Percentiles rank a stretch among this genome's conserved stretches.
Conservation (phyloP, 53 echinoderm and acorn worm genomes). For the Echinometra lucunter region DNA sequence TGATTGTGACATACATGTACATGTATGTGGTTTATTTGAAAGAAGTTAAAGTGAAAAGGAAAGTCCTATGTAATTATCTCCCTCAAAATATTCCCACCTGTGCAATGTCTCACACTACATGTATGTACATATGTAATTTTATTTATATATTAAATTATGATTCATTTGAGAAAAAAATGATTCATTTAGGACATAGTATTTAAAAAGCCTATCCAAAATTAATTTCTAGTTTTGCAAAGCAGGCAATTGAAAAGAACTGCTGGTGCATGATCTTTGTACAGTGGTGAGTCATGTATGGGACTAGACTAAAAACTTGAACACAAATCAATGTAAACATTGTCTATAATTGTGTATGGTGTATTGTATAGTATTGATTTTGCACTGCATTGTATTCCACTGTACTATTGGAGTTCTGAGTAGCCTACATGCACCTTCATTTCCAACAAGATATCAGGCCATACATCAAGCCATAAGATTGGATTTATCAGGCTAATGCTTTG, state of each 20-base stretch:
- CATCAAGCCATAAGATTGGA: too few species aligned
- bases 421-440: neutral
- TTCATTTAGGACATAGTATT: neutral
- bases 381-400: neutral
- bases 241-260: neutral
- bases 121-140: neutral
- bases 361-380: slow-evolving; percentile 18
- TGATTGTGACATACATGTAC: neutral
- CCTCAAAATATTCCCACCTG: neutral
- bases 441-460: too few species aligned
- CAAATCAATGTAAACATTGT: slow-evolving; percentile 35
- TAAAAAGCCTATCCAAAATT: neutral
- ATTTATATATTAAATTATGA: neutral
- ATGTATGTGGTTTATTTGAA: neutral
- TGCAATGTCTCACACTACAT: neutral
- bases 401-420: too few species aligned
- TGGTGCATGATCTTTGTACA: slow-evolving; percentile 10
- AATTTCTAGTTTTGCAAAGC: neutral
- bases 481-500: too few species aligned
- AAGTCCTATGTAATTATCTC: neutral
- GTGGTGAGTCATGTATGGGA: neutral
- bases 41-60: neutral
- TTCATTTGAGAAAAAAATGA: neutral
- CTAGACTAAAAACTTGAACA: slow-evolving; percentile 27
- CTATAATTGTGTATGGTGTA: neutral